phyloP scores from a whole-genome alignment of 2,113 vertebrate genomes.

The Xyliphius kryptos region DNA sequence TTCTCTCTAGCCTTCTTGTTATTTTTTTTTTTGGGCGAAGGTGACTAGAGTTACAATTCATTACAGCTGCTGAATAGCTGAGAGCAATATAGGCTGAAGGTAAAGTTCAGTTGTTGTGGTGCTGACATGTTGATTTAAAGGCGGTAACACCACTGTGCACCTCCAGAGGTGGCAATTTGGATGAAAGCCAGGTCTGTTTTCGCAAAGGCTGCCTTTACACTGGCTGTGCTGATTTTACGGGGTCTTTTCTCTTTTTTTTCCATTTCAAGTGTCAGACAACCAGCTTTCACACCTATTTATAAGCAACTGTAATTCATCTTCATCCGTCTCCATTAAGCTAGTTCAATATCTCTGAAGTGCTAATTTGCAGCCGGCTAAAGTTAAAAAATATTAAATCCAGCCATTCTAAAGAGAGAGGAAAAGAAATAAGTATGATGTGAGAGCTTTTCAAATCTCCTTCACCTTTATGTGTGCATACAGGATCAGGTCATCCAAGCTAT shows the following conservation, averaged over 20 bases:
- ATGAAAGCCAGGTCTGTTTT: slow-evolving; percentile 64
- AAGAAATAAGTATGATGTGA: no score
- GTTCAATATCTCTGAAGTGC: no score
- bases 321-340: background rate
- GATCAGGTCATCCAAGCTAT: slow-evolving; percentile 4
- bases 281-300: slow-evolving; percentile 61
- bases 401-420: no score
- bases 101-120: slow-evolving; percentile 59
- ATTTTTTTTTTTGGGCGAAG: background rate
- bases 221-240: slow-evolving; percentile 59
- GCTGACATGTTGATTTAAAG: slow-evolving; percentile 75
- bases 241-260: slow-evolving; percentile 35
- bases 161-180: slow-evolving; percentile 72
- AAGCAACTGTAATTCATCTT: slow-evolving; percentile 33
- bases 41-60: slow-evolving; percentile 43
- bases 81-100: slow-evolving; percentile 54
- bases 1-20: background rate
- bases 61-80: slow-evolving; percentile 58
- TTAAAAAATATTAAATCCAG: no score
- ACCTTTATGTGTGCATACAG: background rate
- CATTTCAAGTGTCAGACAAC: slow-evolving; percentile 47
- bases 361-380: no score
- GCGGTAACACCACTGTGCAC: slow-evolving; percentile 66
- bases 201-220: slow-evolving; percentile 55
- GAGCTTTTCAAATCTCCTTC: slow-evolving; percentile 9